Evolutionary conservation across 2,113 vertebrate genomes (phyloP).

Genomic region (Phoenicopterus ruber): DNA sequence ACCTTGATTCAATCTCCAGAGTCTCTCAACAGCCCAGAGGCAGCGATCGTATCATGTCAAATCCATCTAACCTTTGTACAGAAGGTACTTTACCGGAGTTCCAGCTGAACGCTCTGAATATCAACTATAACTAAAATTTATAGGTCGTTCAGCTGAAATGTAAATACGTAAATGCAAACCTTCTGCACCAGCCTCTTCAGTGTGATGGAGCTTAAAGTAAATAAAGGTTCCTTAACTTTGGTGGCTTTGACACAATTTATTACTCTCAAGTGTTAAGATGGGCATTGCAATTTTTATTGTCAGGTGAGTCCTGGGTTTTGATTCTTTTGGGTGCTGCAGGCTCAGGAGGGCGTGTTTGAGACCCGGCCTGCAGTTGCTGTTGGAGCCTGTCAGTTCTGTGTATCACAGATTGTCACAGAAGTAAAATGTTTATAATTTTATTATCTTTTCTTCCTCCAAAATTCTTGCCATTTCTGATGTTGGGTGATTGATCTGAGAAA

Average conservation of each 20-base stretch:
- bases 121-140: background rate
- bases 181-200: background rate
- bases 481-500: slow-evolving; percentile 79
- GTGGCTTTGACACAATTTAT: background rate
- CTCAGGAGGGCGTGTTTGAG: background rate
- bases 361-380: background rate
- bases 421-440: slow-evolving; percentile 27
- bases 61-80: background rate
- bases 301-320: background rate
- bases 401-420: background rate
- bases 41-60: background rate
- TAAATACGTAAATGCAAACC: background rate
- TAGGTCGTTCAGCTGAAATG: background rate
- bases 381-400: background rate
- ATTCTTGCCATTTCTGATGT: slow-evolving; percentile 64
- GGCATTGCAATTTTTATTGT: background rate
- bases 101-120: background rate
- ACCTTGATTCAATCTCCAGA: background rate
- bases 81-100: background rate
- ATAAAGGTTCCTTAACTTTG: background rate
- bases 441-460: slow-evolving; percentile 50
- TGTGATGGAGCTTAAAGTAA: background rate
- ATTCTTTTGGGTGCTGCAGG: background rate
- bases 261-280: background rate
- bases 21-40: background rate